Base-by-base conservation (phyloP, 1,140 invertebrate genomes). In the Neodiprion pinetum region DNA sequence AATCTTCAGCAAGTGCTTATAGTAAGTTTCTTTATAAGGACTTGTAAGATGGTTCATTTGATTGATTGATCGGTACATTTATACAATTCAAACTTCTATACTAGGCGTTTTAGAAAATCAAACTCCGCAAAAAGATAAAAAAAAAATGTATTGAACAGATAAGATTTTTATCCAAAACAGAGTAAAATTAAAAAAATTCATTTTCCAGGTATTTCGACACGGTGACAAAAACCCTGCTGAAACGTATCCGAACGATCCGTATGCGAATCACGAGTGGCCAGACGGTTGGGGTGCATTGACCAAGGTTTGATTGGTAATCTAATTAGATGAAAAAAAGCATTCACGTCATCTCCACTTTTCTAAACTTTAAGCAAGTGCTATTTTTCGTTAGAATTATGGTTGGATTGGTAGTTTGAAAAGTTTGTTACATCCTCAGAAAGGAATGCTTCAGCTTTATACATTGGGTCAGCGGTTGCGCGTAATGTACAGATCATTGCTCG, bases 391-490 rank as follows among this genome's bases (percentile, higher is more conserved):
- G 70, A 40, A 73, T 11, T n/a, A 17, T n/a, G 47, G 53, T 73
- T 49, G 73, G 40, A n/a, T 73, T 70, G 23, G 12, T 53, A 72
- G 47, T 74, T 23, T 72, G 48, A 53, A 70, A 75, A 40, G 28
- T 5, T 71, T 68, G 48, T 73, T 74, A 47, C 7, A 49, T 73
- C 82, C 89, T 77, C 82, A 97, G 95, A 90, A 89, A 82, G 96
- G 96, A 9, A 96, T 95, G 88, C 81, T 90, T 9, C 93, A 96
- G 84, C 89, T 96, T 65, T 96, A 93, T 84, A 89, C 91, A 48
- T 83, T 96, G n/a, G 96, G 96, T 0, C 89, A 92, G 80, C 95
- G 91, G 86, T 89, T 96, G 73, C 90, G 93, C 67, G 84, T 90
- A 70, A 89, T 92, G 72, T 97, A 97, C 84, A 89, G 90, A 67